Percentiles rank a stretch among this genome's conserved stretches.
These are phyloP conservation scores for Lissocephala sabroskyi DNA, from an alignment of 2,888 invertebrate species.

Conservation along the genomic window DNA sequence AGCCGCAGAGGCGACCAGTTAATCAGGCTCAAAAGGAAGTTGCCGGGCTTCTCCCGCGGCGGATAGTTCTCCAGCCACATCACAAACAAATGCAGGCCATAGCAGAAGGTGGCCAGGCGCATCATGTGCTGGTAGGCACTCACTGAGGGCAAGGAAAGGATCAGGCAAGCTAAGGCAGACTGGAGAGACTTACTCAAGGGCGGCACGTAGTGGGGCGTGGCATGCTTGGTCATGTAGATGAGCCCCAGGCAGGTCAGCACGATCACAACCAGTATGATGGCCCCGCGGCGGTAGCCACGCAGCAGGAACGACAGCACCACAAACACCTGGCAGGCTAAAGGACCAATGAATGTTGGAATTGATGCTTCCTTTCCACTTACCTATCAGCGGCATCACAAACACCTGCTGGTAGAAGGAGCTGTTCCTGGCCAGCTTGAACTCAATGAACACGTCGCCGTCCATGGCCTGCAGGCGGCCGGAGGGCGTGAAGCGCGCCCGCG, in stretches of 20 bases:
- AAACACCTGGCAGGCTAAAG: constrained; percentile 55
- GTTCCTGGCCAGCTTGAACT: constrained; percentile 60
- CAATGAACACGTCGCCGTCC: constrained; percentile 55
- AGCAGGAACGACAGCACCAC: constrained; percentile 63
- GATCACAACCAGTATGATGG: constrained; percentile 56
- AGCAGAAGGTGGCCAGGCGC: constrained; percentile 51
- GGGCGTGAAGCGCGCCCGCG: constrained; percentile 39
- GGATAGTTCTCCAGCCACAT: constrained; percentile 68
- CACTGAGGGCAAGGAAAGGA: constrained; percentile 41
- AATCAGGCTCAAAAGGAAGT: constrained; percentile 39
- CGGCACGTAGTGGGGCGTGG: constrained; percentile 66
- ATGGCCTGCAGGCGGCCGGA: constrained; percentile 45
- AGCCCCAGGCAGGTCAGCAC: constrained; percentile 56
- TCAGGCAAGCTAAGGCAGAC: too few species aligned
- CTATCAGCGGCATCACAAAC: constrained; percentile 62
- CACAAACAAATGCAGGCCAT: constrained; percentile 58
- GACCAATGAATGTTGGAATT: neutral
- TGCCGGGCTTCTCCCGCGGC: constrained; percentile 49
- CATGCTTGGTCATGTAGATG: constrained; percentile 62
- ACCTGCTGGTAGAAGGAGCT: constrained; percentile 59
- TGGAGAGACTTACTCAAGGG: constrained; percentile 65
- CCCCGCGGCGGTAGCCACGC: constrained; percentile 62
- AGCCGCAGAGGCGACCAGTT: constrained; percentile 53
- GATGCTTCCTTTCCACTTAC: constrained; percentile 36
- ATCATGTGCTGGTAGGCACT: constrained; percentile 57